phyloP scores from a whole-genome alignment of 2,113 vertebrate genomes.

The Platysternon megacephalum region DNA sequence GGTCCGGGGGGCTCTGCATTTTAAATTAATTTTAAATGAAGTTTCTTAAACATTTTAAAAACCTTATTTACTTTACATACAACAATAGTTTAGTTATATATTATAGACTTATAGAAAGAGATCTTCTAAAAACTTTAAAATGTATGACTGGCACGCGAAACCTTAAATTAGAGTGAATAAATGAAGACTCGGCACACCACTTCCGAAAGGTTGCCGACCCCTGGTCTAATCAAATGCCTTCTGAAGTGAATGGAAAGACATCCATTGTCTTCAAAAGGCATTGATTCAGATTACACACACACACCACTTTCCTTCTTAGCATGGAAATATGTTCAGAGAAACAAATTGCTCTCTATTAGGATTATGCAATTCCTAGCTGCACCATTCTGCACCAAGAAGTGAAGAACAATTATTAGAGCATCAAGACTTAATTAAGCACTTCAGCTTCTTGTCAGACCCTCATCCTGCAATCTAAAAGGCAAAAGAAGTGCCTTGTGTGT shows the following conservation, averaged over 20 bases:
- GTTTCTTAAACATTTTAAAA: too few relatives aligned
- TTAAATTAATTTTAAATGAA: too few relatives aligned
- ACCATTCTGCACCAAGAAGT: slow-evolving; percentile 34
- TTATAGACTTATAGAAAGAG: too few relatives aligned
- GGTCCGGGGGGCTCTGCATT: too few relatives aligned
- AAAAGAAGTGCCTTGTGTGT: background rate
- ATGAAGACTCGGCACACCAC: too few relatives aligned
- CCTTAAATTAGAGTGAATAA: too few relatives aligned
- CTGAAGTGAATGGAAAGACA: background rate
- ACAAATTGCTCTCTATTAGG: slow-evolving; percentile 52
- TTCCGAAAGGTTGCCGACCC: too few relatives aligned
- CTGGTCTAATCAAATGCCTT: background rate
- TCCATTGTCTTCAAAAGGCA: background rate
- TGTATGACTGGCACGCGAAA: too few relatives aligned
- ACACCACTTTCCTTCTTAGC: background rate
- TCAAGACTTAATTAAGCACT: slow-evolving; percentile 35
- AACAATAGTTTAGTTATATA: too few relatives aligned
- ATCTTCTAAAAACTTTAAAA: too few relatives aligned
- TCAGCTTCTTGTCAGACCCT: slow-evolving; percentile 2
- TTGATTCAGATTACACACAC: background rate
- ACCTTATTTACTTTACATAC: too few relatives aligned
- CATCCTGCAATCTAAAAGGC: background rate
- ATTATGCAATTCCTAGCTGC: slow-evolving; percentile 57
- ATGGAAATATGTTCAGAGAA: slow-evolving; percentile 29
- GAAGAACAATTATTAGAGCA: slow-evolving; percentile 65